Percentiles rank a stretch among this genome's conserved stretches.
Conservation (phyloP, 1,140 invertebrate genomes). For the Fopius arisanus region DNA sequence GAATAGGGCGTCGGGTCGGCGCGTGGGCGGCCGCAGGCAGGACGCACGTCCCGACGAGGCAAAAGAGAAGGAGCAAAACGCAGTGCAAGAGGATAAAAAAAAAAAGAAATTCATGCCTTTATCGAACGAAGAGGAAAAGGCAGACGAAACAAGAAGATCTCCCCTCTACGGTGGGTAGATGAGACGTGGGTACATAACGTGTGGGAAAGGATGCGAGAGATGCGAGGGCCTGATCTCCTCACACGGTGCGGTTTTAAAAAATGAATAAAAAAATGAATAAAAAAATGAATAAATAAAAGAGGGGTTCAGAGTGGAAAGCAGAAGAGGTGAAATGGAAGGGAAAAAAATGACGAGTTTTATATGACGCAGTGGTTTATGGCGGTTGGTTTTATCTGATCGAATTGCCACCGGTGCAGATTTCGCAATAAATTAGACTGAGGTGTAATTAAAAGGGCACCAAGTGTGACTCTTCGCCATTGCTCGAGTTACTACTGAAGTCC, state of each 20-base stretch:
- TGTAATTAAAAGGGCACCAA: constrained; percentile 57
- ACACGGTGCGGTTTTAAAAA: background rate
- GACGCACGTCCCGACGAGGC: constrained; percentile 55
- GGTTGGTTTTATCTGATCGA: constrained; percentile 59
- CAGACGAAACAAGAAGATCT: background rate
- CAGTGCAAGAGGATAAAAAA: constrained; percentile 22
- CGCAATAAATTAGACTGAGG: constrained; percentile 56
- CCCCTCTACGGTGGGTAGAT: background rate
- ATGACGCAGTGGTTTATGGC: constrained; percentile 58
- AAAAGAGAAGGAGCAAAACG: constrained; percentile 20
- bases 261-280: background rate
- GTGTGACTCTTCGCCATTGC: background rate
- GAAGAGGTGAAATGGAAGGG: constrained; percentile 27
- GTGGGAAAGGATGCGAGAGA: constrained; percentile 44
- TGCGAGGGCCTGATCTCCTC: constrained; percentile 22
- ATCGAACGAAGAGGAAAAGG: background rate
- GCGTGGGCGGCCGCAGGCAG: constrained; percentile 65
- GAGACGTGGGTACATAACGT: constrained; percentile 28
- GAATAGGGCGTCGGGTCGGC: constrained; percentile 56
- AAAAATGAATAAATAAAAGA: too few relatives aligned
- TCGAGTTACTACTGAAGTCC: background rate
- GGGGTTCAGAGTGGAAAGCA: background rate
- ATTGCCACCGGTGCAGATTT: constrained; percentile 59
- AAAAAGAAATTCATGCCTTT: background rate
- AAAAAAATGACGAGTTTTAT: constrained; percentile 55